Percentiles rank a stretch among this genome's conserved stretches.
phyloP scores from a whole-genome alignment of 2,797 vertebrate species.

The Australoheros facetus region DNA sequence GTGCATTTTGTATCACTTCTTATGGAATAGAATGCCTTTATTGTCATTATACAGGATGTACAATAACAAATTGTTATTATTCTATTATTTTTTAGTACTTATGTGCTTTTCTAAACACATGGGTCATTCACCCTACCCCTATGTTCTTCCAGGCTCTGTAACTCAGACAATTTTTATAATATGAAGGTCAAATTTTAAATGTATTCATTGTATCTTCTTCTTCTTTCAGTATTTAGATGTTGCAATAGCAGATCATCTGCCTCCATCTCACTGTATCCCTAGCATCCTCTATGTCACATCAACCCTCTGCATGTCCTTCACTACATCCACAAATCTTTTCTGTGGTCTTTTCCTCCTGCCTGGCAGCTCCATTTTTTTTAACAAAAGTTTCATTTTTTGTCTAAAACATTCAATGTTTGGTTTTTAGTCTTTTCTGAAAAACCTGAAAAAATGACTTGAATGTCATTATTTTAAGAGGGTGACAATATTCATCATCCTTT shows the following conservation, averaged over 20 bases:
- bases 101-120: background rate
- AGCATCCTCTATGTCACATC: too few relatives aligned
- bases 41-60: too few relatives aligned
- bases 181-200: background rate
- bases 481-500: background rate
- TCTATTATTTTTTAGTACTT: background rate
- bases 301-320: background rate
- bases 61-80: background rate
- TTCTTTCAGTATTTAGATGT: too few relatives aligned
- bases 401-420: too few relatives aligned
- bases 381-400: too few relatives aligned
- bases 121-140: too few relatives aligned
- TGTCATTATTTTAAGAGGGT: too few relatives aligned
- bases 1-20: background rate
- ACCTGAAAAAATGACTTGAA: too few relatives aligned
- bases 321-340: background rate
- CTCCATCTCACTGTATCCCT: too few relatives aligned
- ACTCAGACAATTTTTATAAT: background rate
- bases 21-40: background rate
- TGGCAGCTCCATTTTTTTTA: background rate
- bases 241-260: too few relatives aligned
- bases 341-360: background rate
- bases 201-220: background rate
- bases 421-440: too few relatives aligned
- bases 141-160: background rate